Percentiles rank a stretch among this genome's conserved stretches.
These are phyloP conservation scores for Acipenser oxyrinchus DNA, from an alignment of 2,797 vertebrate genomes.

Conservation along the genomic window DNA sequence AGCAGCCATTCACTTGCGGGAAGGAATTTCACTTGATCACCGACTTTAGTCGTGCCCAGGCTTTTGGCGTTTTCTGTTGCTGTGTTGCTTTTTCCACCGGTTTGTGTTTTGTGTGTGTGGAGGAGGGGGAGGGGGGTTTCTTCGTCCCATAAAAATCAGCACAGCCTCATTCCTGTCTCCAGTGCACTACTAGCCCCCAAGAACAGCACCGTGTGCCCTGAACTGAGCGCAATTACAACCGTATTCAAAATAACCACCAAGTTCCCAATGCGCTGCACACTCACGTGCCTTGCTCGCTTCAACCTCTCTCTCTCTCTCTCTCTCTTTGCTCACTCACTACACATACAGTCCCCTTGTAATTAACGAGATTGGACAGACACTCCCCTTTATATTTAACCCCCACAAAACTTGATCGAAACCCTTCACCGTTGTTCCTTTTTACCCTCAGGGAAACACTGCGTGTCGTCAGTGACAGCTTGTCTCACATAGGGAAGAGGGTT, in stretches of 20 bases:
- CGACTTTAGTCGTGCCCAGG: no score
- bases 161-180: conserved; percentile 4
- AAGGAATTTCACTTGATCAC: no score
- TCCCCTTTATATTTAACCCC: background rate
- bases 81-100: no score
- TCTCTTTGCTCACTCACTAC: no score
- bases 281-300: background rate
- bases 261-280: conserved; percentile 21
- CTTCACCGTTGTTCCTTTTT: no score
- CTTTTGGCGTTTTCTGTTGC: no score
- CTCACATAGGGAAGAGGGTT: no score
- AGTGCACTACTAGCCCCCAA: conserved; percentile 14
- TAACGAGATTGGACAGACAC: background rate
- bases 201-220: conserved; percentile 14
- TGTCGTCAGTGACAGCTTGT: no score
- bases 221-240: background rate
- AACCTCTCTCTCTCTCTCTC: background rate
- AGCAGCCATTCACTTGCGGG: no score
- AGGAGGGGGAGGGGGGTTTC: background rate
- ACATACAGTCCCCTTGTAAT: conserved; percentile 6
- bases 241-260: conserved; percentile 26
- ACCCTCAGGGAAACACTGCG: no score
- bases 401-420: no score
- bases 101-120: background rate
- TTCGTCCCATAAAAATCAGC: background rate